Conservation (phyloP, 2,113 vertebrate species). For the Plecturocebus donacophilus region DNA sequence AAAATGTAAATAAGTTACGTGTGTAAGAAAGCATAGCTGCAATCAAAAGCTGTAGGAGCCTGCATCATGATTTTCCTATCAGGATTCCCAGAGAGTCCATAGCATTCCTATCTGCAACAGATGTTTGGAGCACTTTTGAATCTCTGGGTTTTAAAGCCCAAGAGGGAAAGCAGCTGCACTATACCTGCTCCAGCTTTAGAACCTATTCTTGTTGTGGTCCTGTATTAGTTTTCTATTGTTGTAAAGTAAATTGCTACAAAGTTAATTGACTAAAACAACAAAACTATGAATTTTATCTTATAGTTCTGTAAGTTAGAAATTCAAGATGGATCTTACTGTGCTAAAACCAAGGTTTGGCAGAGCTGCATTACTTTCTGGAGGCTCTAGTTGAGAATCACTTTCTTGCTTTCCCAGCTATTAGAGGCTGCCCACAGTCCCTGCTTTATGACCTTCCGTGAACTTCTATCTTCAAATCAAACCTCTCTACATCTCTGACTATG, state of each 20-base stretch:
- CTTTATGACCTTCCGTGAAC: not conserved
- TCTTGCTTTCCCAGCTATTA: not conserved
- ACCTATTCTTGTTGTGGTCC: not conserved
- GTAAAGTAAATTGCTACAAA: not conserved
- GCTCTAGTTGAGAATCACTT: not conserved
- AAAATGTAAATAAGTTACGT: not conserved
- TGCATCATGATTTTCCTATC: not conserved
- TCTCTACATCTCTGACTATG: not conserved
- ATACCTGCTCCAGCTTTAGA: not conserved
- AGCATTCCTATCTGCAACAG: not conserved
- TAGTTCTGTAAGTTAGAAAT: not conserved
- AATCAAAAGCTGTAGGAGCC: not conserved
- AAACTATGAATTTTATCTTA: not conserved
- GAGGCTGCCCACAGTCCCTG: not conserved
- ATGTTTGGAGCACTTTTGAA: not conserved
- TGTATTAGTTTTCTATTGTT: not conserved
- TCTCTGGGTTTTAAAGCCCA: not conserved
- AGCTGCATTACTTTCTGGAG: not conserved
- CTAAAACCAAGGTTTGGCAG: not conserved
- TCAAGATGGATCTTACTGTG: not conserved
- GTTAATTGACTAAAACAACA: not conserved
- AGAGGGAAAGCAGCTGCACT: not conserved
- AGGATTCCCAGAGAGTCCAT: no score
- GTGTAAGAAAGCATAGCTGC: not conserved
- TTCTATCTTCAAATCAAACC: not conserved